Evolutionary conservation across 2,888 invertebrate species (phyloP).

Genomic region (Hirtodrosophila alboralis): DNA sequence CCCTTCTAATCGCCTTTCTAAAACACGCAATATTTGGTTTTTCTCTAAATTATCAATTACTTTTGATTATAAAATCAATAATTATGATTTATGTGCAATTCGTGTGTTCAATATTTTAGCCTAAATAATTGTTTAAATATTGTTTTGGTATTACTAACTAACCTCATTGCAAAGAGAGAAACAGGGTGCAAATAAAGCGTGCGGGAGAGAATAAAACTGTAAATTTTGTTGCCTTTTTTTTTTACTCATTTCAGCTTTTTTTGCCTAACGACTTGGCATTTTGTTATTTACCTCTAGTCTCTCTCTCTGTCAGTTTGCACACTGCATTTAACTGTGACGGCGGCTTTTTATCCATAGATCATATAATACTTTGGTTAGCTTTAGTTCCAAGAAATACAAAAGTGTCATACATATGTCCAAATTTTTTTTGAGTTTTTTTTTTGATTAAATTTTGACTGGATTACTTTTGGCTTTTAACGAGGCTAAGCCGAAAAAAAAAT

Average conservation of each 20-base stretch:
- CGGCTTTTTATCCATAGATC: not conserved
- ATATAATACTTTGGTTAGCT: no score
- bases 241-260: slow-evolving; percentile 1
- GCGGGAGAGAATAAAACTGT: not conserved
- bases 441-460: slow-evolving; percentile 27
- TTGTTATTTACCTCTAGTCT: slow-evolving; percentile 2
- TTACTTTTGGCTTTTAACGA: slow-evolving; percentile 29
- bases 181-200: not conserved
- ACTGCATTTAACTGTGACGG: slow-evolving; percentile 27
- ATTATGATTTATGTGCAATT: slow-evolving; percentile 11
- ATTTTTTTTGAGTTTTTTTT: no score
- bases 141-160: no score
- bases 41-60: slow-evolving; percentile 2
- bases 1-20: slow-evolving; percentile 19
- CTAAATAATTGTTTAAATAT: no score
- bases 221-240: not conserved
- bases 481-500: slow-evolving; percentile 13
- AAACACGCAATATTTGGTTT: slow-evolving; percentile 21
- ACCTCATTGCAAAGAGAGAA: not conserved
- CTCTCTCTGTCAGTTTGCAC: slow-evolving; percentile 27
- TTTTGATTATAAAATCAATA: slow-evolving; percentile 23
- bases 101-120: slow-evolving; percentile 19
- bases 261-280: no score
- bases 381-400: slow-evolving; percentile 7
- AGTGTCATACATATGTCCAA: no score